Evolutionary conservation across 2,113 vertebrate genomes (phyloP).

Genomic region (Lophotis ruficrista): DNA sequence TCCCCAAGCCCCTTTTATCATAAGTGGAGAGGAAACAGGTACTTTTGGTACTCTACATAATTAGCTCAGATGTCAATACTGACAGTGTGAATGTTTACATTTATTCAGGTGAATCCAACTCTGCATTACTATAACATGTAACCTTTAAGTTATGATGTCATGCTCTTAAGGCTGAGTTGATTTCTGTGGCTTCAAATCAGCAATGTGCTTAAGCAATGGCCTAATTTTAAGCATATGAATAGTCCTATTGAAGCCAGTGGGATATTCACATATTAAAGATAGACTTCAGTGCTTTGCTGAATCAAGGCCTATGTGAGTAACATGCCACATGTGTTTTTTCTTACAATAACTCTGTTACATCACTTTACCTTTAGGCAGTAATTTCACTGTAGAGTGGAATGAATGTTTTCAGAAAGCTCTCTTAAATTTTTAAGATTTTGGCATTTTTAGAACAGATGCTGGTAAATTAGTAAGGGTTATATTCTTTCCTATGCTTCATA

Average conservation of each 20-base stretch:
- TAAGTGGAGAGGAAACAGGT: not conserved
- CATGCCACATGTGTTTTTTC: conserved; percentile 16
- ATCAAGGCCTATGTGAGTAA: not conserved
- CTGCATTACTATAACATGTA: not conserved
- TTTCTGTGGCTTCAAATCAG: conserved; percentile 15
- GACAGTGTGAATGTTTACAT: not conserved
- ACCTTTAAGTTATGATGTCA: not conserved
- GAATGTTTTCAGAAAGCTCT: conserved; percentile 1
- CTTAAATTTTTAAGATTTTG: conserved; percentile 48
- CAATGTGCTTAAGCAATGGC: not conserved
- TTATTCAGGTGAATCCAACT: not conserved
- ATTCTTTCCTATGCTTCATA: conserved; percentile 16
- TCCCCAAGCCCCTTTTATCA: not conserved
- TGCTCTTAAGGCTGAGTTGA: not conserved
- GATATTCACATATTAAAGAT: not conserved
- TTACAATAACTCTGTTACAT: conserved; percentile 22
- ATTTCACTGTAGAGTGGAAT: conserved; percentile 15
- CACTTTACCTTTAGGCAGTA: conserved; percentile 25
- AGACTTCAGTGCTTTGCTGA: not conserved
- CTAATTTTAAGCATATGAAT: not conserved
- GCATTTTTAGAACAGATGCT: conserved; percentile 22
- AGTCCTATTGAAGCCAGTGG: not conserved
- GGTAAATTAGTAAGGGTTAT: conserved; percentile 1
- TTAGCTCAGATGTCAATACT: not conserved
- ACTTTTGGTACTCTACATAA: not conserved